These are phyloP conservation scores for Copsychus sechellarum DNA, from an alignment of 2,113 vertebrate genomes.

Conservation along the genomic window DNA sequence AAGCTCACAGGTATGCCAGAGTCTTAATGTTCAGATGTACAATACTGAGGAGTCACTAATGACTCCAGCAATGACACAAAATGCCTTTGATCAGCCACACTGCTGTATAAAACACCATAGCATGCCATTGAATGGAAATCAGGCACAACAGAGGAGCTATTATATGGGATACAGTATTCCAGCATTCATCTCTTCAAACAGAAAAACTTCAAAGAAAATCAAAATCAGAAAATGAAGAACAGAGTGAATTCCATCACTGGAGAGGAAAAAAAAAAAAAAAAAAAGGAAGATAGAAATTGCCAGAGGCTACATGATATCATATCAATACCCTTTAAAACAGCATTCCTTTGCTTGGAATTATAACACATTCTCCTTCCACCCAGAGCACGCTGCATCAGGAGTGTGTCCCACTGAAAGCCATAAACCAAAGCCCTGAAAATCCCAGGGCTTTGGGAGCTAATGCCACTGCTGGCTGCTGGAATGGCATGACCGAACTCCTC, in stretches of 20 bases:
- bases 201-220: slow-evolving; percentile 77
- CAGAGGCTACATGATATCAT: slow-evolving; percentile 72
- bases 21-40: background rate
- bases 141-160: slow-evolving; percentile 75
- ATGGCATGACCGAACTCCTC: background rate
- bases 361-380: slow-evolving; percentile 56
- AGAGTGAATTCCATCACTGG: slow-evolving; percentile 65
- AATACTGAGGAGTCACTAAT: slow-evolving; percentile 62
- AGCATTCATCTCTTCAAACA: slow-evolving; percentile 79
- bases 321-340: slow-evolving; percentile 70
- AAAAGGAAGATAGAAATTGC: slow-evolving; percentile 38
- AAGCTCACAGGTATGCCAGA: slow-evolving; percentile 47
- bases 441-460: background rate
- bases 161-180: slow-evolving; percentile 70
- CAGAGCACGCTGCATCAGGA: slow-evolving; percentile 10
- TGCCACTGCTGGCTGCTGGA: background rate
- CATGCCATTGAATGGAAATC: slow-evolving; percentile 73
- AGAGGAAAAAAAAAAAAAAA: background rate
- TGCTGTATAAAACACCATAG: slow-evolving; percentile 62
- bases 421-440: slow-evolving; percentile 36
- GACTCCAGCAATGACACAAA: slow-evolving; percentile 61
- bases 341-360: slow-evolving; percentile 69
- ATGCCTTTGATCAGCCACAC: slow-evolving; percentile 66
- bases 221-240: slow-evolving; percentile 72
- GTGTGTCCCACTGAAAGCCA: slow-evolving; percentile 35